Conservation (phyloP, 2,888 invertebrate species). For the Alloplasta piceator region DNA sequence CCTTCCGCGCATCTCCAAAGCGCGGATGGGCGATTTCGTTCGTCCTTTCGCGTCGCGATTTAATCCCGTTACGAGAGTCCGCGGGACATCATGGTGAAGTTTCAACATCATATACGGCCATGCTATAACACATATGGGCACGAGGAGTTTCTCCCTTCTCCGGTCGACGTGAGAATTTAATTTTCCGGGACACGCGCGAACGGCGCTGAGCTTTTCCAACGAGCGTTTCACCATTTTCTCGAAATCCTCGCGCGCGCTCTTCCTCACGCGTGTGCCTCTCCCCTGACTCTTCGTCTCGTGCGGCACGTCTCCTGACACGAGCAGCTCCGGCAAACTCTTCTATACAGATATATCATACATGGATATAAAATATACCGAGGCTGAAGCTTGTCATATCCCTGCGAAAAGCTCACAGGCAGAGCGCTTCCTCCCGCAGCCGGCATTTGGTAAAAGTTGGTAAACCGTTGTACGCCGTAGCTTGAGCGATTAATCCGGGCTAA, state of each 20-base stretch:
- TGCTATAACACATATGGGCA: background rate
- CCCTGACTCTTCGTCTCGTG: background rate
- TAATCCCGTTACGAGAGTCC: constrained; percentile 40
- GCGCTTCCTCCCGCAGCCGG: background rate
- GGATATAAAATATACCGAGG: background rate
- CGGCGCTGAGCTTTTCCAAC: constrained; percentile 8
- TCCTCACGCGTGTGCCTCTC: background rate
- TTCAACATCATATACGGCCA: constrained; percentile 7
- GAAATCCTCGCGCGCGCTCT: constrained; percentile 17
- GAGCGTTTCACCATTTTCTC: constrained; percentile 47
- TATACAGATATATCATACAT: constrained; percentile 7
- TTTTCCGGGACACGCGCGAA: constrained; percentile 39
- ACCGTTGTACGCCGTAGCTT: constrained; percentile 63
- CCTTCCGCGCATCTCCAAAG: background rate
- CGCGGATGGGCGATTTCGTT: constrained; percentile 8
- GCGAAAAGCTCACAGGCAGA: background rate
- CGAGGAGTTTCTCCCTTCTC: constrained; percentile 6
- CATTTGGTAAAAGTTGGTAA: constrained; percentile 67
- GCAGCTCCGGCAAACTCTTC: constrained; percentile 30
- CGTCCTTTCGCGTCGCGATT: constrained; percentile 18
- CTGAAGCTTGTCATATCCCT: background rate
- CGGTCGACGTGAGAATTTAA: constrained; percentile 53
- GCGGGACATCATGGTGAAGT: constrained; percentile 6
- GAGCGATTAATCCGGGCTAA: constrained; percentile 70
- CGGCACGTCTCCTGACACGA: constrained; percentile 39